phyloP scores from a whole-genome alignment of 2,888 invertebrate species.

The Pharmacophagus antenor region DNA sequence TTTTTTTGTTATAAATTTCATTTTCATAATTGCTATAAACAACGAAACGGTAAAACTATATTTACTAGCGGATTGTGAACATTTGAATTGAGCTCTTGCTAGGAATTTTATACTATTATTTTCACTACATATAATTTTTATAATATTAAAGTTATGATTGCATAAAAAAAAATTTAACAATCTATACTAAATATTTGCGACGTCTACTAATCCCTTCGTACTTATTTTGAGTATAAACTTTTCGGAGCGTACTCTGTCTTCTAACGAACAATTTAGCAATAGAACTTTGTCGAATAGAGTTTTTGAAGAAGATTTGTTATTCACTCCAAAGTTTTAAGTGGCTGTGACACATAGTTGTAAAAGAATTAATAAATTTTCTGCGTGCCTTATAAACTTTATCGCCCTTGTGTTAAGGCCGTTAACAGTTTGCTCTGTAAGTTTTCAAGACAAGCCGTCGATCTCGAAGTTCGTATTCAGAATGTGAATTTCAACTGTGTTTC shows the following conservation, averaged over 20 bases:
- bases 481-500: conserved; percentile 57
- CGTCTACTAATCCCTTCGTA: conserved; percentile 53
- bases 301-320: conserved; percentile 77
- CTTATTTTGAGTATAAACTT: conserved; percentile 58
- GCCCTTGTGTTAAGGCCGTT: conserved; percentile 43
- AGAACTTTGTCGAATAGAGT: conserved; percentile 72
- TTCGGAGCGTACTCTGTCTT: conserved; percentile 64
- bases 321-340: conserved; percentile 79
- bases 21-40: not conserved
- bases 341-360: conserved; percentile 76
- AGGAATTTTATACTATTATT: no score
- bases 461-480: conserved; percentile 59
- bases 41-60: no score
- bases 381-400: conserved; percentile 46
- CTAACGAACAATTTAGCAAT: conserved; percentile 74
- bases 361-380: conserved; percentile 66
- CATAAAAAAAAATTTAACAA: no score
- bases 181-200: not conserved
- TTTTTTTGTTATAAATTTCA: not conserved
- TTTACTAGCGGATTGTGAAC: no score
- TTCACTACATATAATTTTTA: no score
- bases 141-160: no score
- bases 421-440: conserved; percentile 48
- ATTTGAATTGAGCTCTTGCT: no score
- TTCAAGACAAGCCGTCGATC: conserved; percentile 60